phyloP scores from a whole-genome alignment of 2,113 vertebrate genomes.

The Coryphaenoides rupestris region DNA sequence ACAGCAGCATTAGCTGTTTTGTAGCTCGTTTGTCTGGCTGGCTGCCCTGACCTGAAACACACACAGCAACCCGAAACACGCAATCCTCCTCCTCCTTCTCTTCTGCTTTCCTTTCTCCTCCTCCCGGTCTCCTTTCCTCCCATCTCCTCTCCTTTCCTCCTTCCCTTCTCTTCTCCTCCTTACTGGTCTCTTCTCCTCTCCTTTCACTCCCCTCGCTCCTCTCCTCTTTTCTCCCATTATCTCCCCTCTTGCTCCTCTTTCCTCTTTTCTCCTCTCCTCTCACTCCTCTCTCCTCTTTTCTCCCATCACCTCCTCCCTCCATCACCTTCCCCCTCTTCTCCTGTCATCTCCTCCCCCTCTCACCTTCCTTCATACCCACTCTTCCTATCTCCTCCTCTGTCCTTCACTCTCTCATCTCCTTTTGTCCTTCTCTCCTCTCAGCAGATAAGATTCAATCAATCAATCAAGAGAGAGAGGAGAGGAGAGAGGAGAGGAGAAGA shows the following conservation, averaged over 20 bases:
- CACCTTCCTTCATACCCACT: too few species aligned
- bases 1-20: background rate
- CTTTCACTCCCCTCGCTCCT: background rate
- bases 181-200: conserved; percentile 31
- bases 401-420: conserved; percentile 9
- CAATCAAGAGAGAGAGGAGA: conserved; percentile 16
- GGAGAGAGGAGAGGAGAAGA: background rate
- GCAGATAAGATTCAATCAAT: background rate
- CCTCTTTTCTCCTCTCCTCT: conserved; percentile 2
- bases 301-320: conserved; percentile 6
- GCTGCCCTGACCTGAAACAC: too few species aligned
- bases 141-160: conserved; percentile 13
- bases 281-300: conserved; percentile 31
- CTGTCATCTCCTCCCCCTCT: conserved; percentile 11
- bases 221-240: conserved; percentile 10
- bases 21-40: background rate
- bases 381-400: conserved; percentile 6
- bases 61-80: too few species aligned
- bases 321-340: conserved; percentile 24
- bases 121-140: background rate
- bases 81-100: background rate
- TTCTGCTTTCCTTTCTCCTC: conserved; percentile 3
- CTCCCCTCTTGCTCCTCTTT: too few species aligned
- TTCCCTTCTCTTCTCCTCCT: background rate
- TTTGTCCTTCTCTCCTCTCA: conserved; percentile 33